Base-by-base conservation (phyloP, 2,888 invertebrate genomes). In the Tigriopus californicus region DNA sequence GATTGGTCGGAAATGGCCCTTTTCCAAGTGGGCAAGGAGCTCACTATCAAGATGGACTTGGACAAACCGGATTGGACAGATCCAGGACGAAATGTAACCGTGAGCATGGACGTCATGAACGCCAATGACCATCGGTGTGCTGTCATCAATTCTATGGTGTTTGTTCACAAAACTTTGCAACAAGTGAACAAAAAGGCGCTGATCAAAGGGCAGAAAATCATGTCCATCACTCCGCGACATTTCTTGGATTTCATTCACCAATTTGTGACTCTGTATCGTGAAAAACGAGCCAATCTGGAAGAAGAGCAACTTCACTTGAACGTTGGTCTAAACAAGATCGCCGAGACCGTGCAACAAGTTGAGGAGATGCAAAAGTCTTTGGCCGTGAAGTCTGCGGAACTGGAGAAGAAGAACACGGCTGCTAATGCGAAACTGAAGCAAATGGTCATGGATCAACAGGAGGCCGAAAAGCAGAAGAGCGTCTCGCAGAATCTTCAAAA, bases 221-320 rank as follows among this genome's bases (percentile, higher is more conserved):
- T 92, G 85, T 90, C 95, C 18, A 92, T 98, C 63, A 98, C 98
- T 11, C 98, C 98, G 4, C 78, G 87, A 61, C 97, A 98, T 74
- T 99, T 94, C 73, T 75, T 99, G 61, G 98, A 99, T 74, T 98
- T 98, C 70, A 99, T 99, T 69, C 89, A 94, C 72, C 98, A 99
- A 75, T 97, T 95, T 77, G 97, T 94, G 48, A 94, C 94, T 69
- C 72, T 98, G 63, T 92, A 94, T 74, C 87, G 89, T 64, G 98
- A 99, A 73, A 99, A 99, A 71, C 81, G 97, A 46, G 88, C 91
- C 2, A 97, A 98, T 71, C 76, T 99, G 60, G 98, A 99, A 71
- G 98, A 99, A 68, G 97, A 98, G 69, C 97, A 99, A 71, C 77
- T 97, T 22, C 98, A 99, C 74, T 76, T 99, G 69, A 98, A 98